These are phyloP conservation scores for Kradibia gibbosae DNA, from an alignment of 1,140 invertebrate genomes.

Conservation along the genomic window DNA sequence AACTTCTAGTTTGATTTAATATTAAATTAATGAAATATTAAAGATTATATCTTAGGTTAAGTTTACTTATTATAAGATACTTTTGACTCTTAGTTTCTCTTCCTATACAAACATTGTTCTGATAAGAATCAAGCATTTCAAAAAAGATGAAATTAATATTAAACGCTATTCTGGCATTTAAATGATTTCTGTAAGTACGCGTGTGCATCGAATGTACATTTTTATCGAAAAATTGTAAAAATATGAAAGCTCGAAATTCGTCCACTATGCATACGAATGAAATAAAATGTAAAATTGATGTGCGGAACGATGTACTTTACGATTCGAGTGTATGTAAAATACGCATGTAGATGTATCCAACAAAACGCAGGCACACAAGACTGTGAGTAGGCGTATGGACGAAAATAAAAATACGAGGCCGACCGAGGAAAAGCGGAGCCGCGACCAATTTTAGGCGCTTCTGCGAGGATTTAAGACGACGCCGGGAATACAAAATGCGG, in stretches of 20 bases:
- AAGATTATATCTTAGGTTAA: too few relatives aligned
- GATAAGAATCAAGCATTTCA: too few relatives aligned
- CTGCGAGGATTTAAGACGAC: conserved; percentile 22
- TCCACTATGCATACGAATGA: not conserved
- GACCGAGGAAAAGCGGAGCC: not conserved
- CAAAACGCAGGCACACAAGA: not conserved
- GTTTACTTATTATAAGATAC: too few relatives aligned
- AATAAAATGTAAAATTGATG: not conserved
- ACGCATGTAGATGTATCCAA: not conserved
- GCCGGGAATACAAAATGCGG: conserved; percentile 11
- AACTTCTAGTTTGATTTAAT: too few relatives aligned
- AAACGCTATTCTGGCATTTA: too few relatives aligned
- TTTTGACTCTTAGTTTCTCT: too few relatives aligned
- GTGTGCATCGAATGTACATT: too few relatives aligned
- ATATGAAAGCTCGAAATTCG: not conserved
- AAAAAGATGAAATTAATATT: too few relatives aligned
- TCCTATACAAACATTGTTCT: too few relatives aligned
- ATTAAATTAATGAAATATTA: too few relatives aligned
- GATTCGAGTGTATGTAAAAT: not conserved
- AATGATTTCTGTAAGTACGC: too few relatives aligned
- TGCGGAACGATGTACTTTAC: too few relatives aligned
- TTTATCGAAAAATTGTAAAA: not conserved
- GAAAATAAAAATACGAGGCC: conserved; percentile 9
- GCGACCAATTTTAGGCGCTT: not conserved
- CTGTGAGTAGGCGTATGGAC: not conserved